Percentiles rank a stretch among this genome's conserved stretches.
Evolutionary conservation across 2,888 invertebrate species (phyloP).

Genomic region (Alsophila aescularia): DNA sequence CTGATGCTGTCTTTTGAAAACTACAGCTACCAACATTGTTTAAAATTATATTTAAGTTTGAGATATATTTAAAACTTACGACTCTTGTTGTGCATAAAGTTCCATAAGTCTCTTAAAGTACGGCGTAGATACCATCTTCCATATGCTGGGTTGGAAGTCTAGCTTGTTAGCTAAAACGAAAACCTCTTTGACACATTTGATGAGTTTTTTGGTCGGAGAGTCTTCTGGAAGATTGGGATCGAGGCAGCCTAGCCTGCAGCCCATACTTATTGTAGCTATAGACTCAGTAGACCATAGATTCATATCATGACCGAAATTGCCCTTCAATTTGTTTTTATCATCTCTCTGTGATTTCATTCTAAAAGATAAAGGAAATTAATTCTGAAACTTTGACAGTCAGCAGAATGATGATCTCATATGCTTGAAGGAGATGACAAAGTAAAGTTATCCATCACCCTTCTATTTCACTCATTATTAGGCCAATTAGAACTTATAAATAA

Average conservation of each 20-base stretch:
- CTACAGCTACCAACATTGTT: no score
- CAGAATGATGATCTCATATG: no score
- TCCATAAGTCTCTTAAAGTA: conserved; percentile 61
- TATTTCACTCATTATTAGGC: no score
- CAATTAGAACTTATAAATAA: no score
- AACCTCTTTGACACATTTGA: conserved; percentile 60
- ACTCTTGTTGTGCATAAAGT: conserved; percentile 59
- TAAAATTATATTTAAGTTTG: no score
- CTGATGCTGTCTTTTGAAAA: no score
- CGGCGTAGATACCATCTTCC: conserved; percentile 59
- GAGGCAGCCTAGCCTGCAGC: conserved; percentile 65
- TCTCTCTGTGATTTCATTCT: conserved; percentile 82
- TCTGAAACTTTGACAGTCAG: no score
- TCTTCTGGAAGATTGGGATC: conserved; percentile 55
- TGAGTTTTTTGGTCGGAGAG: conserved; percentile 61
- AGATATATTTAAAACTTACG: conserved; percentile 43
- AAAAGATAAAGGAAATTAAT: conserved; percentile 6
- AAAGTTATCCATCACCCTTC: no score
- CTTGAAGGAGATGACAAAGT: no score
- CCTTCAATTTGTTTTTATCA: conserved; percentile 79
- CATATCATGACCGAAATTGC: conserved; percentile 81
- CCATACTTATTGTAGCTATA: conserved; percentile 64
- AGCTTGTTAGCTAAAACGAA: conserved; percentile 50
- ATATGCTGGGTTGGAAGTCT: conserved; percentile 63
- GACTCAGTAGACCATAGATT: conserved; percentile 87